Percentiles rank a stretch among this genome's conserved stretches.
These are phyloP conservation scores for Erebia ligea DNA, from an alignment of 2,888 invertebrate species.

Conservation along the genomic window DNA sequence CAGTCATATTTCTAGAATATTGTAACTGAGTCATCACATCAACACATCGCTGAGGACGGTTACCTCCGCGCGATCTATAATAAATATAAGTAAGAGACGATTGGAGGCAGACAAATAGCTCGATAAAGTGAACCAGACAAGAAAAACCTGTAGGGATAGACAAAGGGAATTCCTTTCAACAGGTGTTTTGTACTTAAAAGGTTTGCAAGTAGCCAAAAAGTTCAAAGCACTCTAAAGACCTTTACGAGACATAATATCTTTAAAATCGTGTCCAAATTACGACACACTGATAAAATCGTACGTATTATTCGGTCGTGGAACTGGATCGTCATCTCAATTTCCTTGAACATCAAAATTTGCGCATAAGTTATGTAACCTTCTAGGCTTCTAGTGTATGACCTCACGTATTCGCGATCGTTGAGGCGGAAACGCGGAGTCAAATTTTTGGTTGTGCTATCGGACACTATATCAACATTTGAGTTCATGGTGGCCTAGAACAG, in stretches of 20 bases:
- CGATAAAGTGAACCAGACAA: constrained; percentile 39
- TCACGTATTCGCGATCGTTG: constrained; percentile 53
- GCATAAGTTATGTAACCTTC: constrained; percentile 44
- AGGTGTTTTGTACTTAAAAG: constrained; percentile 40
- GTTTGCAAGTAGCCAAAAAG: constrained; percentile 34
- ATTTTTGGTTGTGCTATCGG: constrained; percentile 72
- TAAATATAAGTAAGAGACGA: constrained; percentile 16
- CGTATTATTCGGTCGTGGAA: constrained; percentile 24
- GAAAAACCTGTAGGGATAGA: constrained; percentile 40
- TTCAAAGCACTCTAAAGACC: constrained; percentile 37
- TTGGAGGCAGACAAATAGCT: constrained; percentile 34
- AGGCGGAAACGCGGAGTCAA: constrained; percentile 64
- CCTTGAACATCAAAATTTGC: constrained; percentile 44
- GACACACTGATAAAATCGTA: constrained; percentile 24
- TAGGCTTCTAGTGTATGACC: constrained; percentile 48
- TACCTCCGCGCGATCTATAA: constrained; percentile 38
- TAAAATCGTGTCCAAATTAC: constrained; percentile 28
- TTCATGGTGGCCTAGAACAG: constrained; percentile 67
- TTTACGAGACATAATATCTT: constrained; percentile 30
- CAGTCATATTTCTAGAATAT: constrained; percentile 21
- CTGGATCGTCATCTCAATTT: constrained; percentile 38
- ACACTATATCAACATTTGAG: constrained; percentile 68
- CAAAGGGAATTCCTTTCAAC: constrained; percentile 35
- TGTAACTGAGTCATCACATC: constrained; percentile 41
- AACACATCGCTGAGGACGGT: constrained; percentile 30